phyloP scores from a whole-genome alignment of 2,113 vertebrate species.

The Tupaia chinensis region DNA sequence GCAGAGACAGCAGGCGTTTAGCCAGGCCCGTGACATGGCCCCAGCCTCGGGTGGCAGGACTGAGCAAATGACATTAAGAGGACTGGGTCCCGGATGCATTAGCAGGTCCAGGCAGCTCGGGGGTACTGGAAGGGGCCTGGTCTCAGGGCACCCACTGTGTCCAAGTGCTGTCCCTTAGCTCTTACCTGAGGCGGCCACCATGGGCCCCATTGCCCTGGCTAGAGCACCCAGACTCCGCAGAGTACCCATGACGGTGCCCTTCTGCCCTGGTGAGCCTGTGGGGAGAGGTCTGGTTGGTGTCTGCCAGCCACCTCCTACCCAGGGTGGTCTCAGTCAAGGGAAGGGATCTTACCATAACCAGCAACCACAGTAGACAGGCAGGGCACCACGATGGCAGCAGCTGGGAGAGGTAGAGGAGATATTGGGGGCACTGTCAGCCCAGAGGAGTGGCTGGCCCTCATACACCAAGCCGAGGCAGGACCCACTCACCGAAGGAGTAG shows the following conservation, averaged over 20 bases:
- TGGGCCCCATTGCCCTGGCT: conserved; percentile 94
- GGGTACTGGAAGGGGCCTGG: too few species aligned
- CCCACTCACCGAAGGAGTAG: conserved; percentile 95
- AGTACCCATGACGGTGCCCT: conserved; percentile 97
- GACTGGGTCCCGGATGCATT: rapidly evolving
- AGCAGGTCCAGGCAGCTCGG: too few species aligned
- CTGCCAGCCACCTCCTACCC: rapidly evolving
- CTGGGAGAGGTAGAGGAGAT: conserved; percentile 84
- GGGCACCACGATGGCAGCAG: conserved; percentile 95
- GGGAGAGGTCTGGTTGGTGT: neutral
- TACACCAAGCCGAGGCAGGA: neutral
- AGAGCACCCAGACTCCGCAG: conserved; percentile 95
- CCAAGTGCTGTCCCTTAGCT: rapidly evolving
- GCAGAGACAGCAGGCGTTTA: neutral
- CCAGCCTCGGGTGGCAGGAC: rapidly evolving
- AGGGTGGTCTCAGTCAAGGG: neutral
- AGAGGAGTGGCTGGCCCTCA: too few species aligned
- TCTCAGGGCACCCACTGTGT: neutral
- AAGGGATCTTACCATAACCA: conserved; percentile 91
- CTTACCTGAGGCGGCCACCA: conserved; percentile 93
- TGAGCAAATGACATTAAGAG: neutral
- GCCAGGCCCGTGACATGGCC: neutral
- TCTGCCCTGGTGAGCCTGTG: conserved; percentile 92
- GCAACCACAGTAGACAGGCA: conserved; percentile 95
- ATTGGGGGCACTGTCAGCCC: neutral